Evolutionary conservation across 1,140 invertebrate species (phyloP), one percentile per base, ranked within the genome.

Genomic region (Temnothorax longispinosus): DNA sequence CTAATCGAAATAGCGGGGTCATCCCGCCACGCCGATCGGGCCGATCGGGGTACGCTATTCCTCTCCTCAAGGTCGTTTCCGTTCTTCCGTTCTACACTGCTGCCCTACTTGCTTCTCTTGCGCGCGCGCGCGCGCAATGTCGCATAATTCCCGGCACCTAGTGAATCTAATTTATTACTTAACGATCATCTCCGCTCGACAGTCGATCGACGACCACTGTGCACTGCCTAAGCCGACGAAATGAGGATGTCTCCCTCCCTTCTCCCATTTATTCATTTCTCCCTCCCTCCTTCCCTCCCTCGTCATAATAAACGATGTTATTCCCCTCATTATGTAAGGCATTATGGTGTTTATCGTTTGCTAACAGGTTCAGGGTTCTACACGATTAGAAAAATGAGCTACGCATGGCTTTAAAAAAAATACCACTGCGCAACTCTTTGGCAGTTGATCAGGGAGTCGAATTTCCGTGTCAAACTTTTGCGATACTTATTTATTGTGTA

Each of bases 81-180:
- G 89, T 88, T 76, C 84, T 75, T 84, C 65, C 87, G 86, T 47
- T 78, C 80, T 67, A 78, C 65, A 13, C 27, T 50, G 18, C 72
- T 75, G 76, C 56, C 85, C 90, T 88, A 88, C 71, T 91, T 91
- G 82, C 82, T 60, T 35, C 32, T 21, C n/a, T 35, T 32, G 67
- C 60, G 62, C 87, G 27, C 27, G 27, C 0, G 27, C 27, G 27
- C 21, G 85, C 76, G 72, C 21, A 10, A 67, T 67, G 87, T 92
- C 92, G 88, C 92, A 91, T 93, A 93, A 91, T 92, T 89, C 87
- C 76, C 87, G 72, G 77, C 89, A 91, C 89, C 90, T 89, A 86
- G 91, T 80, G 92, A 89, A 90, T 89, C 87, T 91, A 93, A 94
- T 94, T 93, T 93, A 91, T 93, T 92, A 90, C 92, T 92, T 91